Evolutionary conservation across 2,113 vertebrate genomes (phyloP).

Genomic region (Hymenochirus boettgeri): DNA sequence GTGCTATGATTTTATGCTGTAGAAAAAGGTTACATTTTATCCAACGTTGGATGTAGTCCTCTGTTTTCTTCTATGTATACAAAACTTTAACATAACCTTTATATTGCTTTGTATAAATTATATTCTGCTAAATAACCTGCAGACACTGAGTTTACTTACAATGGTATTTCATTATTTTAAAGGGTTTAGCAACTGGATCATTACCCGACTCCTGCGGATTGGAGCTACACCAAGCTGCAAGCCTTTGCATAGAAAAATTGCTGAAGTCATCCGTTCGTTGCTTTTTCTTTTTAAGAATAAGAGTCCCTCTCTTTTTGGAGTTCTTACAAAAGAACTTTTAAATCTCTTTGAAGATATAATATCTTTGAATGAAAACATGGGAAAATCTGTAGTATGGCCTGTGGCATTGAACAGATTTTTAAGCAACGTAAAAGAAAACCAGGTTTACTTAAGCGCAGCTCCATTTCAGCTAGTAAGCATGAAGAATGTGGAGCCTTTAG

Average conservation of each 20-base stretch:
- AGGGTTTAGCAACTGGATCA: slow-evolving; percentile 95
- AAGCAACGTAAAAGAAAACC: slow-evolving; percentile 48
- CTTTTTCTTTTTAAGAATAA: slow-evolving; percentile 83
- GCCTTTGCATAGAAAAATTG: slow-evolving; percentile 71
- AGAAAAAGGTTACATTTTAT: too few species aligned
- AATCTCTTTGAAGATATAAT: slow-evolving; percentile 75
- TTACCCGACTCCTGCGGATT: slow-evolving; percentile 81
- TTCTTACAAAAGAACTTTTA: slow-evolving; percentile 73
- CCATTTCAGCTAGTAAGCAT: slow-evolving; percentile 66
- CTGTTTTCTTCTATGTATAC: too few species aligned
- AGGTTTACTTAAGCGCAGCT: slow-evolving; percentile 70
- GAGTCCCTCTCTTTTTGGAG: slow-evolving; percentile 71
- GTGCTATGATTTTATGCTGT: too few species aligned
- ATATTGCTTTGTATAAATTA: too few species aligned
- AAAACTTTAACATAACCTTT: too few species aligned
- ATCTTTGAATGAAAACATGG: slow-evolving; percentile 56
- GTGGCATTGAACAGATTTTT: slow-evolving; percentile 64
- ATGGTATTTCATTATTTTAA: slow-evolving; percentile 44
- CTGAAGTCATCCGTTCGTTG: slow-evolving; percentile 79
- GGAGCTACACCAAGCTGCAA: slow-evolving; percentile 80
- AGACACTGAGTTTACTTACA: too few species aligned
- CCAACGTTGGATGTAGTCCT: too few species aligned
- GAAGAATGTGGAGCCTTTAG: slow-evolving; percentile 73
- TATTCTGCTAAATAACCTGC: too few species aligned
- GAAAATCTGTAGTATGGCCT: slow-evolving; percentile 66